phyloP scores from a whole-genome alignment of 2,113 vertebrate genomes.

The Lasiurus borealis region DNA sequence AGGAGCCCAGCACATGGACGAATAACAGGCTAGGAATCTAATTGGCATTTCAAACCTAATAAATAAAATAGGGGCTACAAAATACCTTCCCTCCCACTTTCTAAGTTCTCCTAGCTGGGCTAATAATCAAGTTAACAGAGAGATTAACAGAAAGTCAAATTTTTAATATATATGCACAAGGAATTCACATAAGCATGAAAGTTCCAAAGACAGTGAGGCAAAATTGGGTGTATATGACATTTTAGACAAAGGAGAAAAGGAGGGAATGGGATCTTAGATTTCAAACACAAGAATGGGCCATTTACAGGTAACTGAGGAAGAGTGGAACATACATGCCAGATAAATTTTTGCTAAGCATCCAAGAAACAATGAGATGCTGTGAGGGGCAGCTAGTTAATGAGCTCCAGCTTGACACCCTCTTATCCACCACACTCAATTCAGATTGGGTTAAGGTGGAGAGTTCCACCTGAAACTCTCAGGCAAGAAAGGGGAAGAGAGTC shows the following conservation, averaged over 20 bases:
- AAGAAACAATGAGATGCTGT: not conserved
- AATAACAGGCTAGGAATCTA: not conserved
- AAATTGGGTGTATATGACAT: not conserved
- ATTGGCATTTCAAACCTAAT: slow-evolving; percentile 37
- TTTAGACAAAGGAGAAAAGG: not conserved
- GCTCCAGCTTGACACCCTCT: not conserved
- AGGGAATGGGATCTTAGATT: not conserved
- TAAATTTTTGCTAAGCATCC: not conserved
- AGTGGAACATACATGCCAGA: not conserved
- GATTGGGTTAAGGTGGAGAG: not conserved
- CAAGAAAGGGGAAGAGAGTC: not conserved
- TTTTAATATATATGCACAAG: not conserved
- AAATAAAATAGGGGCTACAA: not conserved
- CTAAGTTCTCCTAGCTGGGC: not conserved
- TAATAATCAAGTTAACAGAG: not conserved
- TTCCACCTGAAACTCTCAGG: not conserved
- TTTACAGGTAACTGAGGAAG: not conserved
- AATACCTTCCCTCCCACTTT: not conserved
- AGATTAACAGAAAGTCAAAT: not conserved
- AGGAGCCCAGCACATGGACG: no score
- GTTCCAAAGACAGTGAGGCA: not conserved
- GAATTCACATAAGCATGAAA: not conserved
- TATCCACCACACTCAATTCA: not conserved
- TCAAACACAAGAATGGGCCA: not conserved
- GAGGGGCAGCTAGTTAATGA: not conserved